These are phyloP conservation scores for Mirza zaza DNA, from an alignment of 2,113 vertebrate genomes.

Conservation along the genomic window DNA sequence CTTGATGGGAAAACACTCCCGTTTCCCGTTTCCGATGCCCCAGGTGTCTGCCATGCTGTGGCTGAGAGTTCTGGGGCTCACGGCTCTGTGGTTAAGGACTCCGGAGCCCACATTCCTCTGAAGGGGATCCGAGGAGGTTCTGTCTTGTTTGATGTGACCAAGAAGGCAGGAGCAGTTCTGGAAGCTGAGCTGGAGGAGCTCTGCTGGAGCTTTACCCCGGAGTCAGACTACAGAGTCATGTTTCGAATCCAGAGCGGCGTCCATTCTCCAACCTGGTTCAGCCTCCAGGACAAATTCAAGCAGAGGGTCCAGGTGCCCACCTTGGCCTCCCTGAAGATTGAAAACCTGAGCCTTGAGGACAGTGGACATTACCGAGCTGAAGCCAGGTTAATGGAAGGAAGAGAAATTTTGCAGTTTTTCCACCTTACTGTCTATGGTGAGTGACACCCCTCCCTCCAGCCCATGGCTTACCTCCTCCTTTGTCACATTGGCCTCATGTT, in stretches of 20 bases:
- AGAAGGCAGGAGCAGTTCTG: accelerated
- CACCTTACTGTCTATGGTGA: neutral
- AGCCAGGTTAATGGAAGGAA: accelerated
- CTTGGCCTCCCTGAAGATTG: neutral
- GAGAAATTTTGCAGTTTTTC: accelerated
- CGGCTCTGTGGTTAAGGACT: neutral
- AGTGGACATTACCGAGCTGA: neutral
- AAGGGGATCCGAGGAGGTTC: neutral
- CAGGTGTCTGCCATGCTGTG: neutral
- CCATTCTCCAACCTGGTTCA: neutral
- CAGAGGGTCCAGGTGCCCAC: neutral
- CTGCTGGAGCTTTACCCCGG: accelerated
- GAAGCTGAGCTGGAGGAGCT: accelerated
- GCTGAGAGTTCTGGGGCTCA: neutral
- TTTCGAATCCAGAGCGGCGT: accelerated
- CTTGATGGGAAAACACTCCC: neutral
- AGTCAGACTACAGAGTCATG: accelerated
- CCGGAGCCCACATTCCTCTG: accelerated
- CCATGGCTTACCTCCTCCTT: too few species aligned
- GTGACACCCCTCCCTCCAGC: too few species aligned
- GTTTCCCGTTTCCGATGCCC: neutral
- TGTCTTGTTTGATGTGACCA: neutral
- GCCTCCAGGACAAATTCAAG: neutral
- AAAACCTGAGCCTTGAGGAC: neutral
- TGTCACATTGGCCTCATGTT: accelerated